phyloP scores from a whole-genome alignment of 2,113 vertebrate genomes.

The Oreochromis tanganicae region DNA sequence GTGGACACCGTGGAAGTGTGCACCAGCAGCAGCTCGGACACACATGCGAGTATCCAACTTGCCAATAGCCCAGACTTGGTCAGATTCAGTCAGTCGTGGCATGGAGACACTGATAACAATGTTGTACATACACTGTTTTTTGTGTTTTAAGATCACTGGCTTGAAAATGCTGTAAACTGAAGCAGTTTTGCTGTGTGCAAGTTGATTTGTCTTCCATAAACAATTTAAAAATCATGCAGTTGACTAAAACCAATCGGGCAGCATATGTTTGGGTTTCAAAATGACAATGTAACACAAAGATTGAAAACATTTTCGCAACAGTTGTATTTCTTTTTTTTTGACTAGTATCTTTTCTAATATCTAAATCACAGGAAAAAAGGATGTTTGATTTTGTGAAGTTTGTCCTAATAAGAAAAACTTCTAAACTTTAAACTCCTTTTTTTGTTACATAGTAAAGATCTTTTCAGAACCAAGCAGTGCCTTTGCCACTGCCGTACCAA shows the following conservation, averaged over 20 bases:
- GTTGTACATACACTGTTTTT: no score
- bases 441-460: background rate
- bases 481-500: background rate
- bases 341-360: background rate
- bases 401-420: background rate
- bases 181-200: background rate
- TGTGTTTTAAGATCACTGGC: background rate
- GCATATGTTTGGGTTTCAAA: background rate
- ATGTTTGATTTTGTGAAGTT: background rate
- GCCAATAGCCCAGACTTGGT: background rate
- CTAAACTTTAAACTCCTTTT: background rate
- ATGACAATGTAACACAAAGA: background rate
- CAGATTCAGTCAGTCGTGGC: background rate
- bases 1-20: background rate
- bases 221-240: background rate
- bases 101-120: background rate
- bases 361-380: background rate
- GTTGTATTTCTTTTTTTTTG: background rate
- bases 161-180: background rate
- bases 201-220: background rate
- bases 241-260: background rate
- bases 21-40: background rate
- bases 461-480: background rate
- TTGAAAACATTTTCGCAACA: background rate
- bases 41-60: background rate